Conservation (phyloP, 2,888 invertebrate species). For the Poecilus cupreus region DNA sequence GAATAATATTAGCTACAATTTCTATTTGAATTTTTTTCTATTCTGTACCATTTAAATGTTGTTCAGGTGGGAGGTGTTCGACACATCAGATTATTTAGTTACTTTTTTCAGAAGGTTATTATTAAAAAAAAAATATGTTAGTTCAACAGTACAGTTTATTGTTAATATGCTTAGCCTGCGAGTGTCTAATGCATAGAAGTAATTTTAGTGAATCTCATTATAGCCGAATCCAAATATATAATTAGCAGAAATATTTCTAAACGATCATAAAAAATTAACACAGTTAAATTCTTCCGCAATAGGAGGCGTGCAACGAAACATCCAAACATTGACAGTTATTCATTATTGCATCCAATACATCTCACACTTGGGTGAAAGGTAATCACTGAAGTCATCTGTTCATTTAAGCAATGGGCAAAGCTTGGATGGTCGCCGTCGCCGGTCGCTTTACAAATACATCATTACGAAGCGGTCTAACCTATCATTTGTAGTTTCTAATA, state of each 20-base stretch:
- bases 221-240: background rate
- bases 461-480: conserved; percentile 22
- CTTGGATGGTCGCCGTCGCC: background rate
- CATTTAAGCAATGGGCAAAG: conserved; percentile 19
- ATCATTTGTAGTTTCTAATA: conserved; percentile 41
- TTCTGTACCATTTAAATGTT: too few species aligned
- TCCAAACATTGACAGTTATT: conserved; percentile 11
- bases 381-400: conserved; percentile 18
- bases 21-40: too few species aligned
- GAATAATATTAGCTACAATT: too few species aligned
- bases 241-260: conserved; percentile 23
- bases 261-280: conserved; percentile 1
- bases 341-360: conserved; percentile 15
- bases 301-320: conserved; percentile 3
- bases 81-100: too few species aligned
- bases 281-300: conserved; percentile 11
- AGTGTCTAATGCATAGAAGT: background rate
- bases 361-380: conserved; percentile 1
- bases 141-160: too few species aligned
- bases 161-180: background rate
- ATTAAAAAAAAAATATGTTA: too few species aligned
- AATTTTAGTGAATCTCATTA: conserved; percentile 1
- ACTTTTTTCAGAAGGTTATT: too few species aligned
- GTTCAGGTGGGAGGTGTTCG: too few species aligned
- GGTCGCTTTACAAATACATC: conserved; percentile 28